Evolutionary conservation across 2,888 invertebrate genomes (phyloP), one percentile per base, ranked within the genome.

Genomic region (Eurois occulta): DNA sequence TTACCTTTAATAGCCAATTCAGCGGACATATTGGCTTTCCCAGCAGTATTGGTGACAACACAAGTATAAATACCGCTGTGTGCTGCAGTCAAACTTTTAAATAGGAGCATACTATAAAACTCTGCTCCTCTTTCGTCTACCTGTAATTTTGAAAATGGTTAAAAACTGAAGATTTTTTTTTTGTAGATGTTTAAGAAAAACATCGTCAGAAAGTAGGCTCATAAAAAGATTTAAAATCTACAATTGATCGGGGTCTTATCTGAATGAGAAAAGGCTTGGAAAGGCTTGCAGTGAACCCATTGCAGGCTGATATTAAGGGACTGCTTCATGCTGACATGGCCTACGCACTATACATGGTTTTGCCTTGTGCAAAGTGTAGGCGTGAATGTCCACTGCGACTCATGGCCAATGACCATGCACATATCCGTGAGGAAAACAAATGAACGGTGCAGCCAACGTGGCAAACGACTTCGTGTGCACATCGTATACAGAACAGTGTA

Each of bases 41-140:
- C 98, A 70, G 98, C 98, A 18, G 97, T 97, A 92, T 98, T 98
- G 64, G 97, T 97, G 1, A 98, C 98, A 80, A 97, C 97, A 92
- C 98, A 98, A 18, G 98, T 98, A 90, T 98, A 98, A 80, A 97
- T 96, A 1, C 98, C 98, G 89, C 98, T 98, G 89, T 98, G 98
- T 66, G 97, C 96, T 46, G 98, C 97, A 73, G 97, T 97, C 86
- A 98, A 97, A 92, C 97, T 97, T 94, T 98, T 98, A 91, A 98
- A 98, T 62, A 98, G 97, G 75, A 98, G 94, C 96, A 98, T 97
- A 89, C 98, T 98, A 91, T 97, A 98, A 94, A 98, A 98, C 91
- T 98, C 98, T 32, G 98, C 98, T 69, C 97, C 97, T 68, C 98
- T 97, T 89, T 98, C 98, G 83, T 97, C 97, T 35, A 98, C 97